Percentiles rank a stretch among this genome's conserved stretches.
phyloP scores from a whole-genome alignment of 2,113 vertebrate genomes.

The Tautogolabrus adspersus region DNA sequence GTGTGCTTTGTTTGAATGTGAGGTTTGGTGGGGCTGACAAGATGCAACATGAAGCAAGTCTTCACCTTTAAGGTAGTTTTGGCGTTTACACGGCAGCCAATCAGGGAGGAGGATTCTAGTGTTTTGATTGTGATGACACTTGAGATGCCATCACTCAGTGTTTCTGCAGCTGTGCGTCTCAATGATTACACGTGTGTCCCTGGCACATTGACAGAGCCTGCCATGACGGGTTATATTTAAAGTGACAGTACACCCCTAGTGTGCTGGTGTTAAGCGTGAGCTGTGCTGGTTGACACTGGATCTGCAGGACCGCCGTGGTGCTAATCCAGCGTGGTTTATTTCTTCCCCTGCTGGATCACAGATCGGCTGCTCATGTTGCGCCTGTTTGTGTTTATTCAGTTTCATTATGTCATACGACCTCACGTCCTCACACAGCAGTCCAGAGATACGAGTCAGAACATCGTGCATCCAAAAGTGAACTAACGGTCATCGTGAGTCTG shows the following conservation, averaged over 20 bases:
- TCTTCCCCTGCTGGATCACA: constrained; percentile 1
- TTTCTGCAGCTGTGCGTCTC: constrained; percentile 4
- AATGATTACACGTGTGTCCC: not conserved
- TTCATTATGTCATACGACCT: constrained; percentile 8
- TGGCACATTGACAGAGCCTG: not conserved
- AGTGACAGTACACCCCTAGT: not conserved
- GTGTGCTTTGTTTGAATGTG: constrained; percentile 14
- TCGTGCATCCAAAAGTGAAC: not conserved
- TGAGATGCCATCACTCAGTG: not conserved
- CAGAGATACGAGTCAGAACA: constrained; percentile 5
- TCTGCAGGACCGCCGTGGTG: constrained; percentile 11
- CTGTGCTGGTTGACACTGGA: constrained; percentile 18
- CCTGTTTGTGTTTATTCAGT: constrained; percentile 19
- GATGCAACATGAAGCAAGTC: not conserved
- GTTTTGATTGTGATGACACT: constrained; percentile 9
- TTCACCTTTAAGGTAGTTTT: not conserved
- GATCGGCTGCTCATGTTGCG: not conserved
- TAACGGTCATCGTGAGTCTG: not conserved
- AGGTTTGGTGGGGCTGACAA: not conserved
- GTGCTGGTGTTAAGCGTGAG: not conserved
- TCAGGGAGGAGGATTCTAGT: not conserved
- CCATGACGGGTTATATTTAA: constrained; percentile 38
- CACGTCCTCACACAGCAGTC: not conserved
- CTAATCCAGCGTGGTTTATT: constrained; percentile 7
- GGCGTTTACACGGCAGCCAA: not conserved